These are phyloP conservation scores for Cantharis lateralis DNA, from an alignment of 2,888 invertebrate species.

Conservation along the genomic window DNA sequence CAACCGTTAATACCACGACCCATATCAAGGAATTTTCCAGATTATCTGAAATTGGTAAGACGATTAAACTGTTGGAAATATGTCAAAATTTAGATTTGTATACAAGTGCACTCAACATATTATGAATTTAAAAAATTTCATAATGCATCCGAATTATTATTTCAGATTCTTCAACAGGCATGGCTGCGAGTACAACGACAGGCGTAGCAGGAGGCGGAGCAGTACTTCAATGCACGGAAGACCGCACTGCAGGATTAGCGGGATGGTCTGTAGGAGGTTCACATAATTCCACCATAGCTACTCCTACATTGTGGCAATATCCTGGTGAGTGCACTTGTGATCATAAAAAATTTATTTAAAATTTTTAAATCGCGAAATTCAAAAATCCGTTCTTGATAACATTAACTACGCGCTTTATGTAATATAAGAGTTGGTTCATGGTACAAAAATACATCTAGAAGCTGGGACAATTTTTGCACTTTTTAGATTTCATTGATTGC, in stretches of 20 bases:
- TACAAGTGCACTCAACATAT: not conserved
- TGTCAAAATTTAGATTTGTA: not conserved
- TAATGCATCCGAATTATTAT: conserved; percentile 16
- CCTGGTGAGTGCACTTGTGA: conserved; percentile 63
- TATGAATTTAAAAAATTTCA: not conserved
- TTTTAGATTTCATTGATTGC: too few relatives aligned
- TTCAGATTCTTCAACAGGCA: conserved; percentile 59
- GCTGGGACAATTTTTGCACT: too few relatives aligned
- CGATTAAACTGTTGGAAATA: conserved; percentile 29
- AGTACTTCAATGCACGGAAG: conserved; percentile 68
- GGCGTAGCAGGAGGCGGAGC: conserved; percentile 62
- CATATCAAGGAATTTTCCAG: conserved; percentile 63
- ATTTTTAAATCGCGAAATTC: not conserved
- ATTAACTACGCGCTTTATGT: not conserved
- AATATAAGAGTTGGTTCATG: not conserved
- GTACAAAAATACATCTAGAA: not conserved
- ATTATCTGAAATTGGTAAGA: conserved; percentile 63
- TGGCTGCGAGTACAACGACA: conserved; percentile 70
- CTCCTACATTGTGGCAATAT: conserved; percentile 82
- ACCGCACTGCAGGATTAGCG: conserved; percentile 61
- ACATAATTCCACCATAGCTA: conserved; percentile 63
- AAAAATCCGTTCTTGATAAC: not conserved
- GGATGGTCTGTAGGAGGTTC: conserved; percentile 60
- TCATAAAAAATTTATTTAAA: not conserved
- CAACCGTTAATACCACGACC: conserved; percentile 49